Evolutionary conservation across 92 coral and sea anemone genomes (phyloP), one percentile per base, ranked within the genome.

Genomic region (Micromussa lordhowensis): DNA sequence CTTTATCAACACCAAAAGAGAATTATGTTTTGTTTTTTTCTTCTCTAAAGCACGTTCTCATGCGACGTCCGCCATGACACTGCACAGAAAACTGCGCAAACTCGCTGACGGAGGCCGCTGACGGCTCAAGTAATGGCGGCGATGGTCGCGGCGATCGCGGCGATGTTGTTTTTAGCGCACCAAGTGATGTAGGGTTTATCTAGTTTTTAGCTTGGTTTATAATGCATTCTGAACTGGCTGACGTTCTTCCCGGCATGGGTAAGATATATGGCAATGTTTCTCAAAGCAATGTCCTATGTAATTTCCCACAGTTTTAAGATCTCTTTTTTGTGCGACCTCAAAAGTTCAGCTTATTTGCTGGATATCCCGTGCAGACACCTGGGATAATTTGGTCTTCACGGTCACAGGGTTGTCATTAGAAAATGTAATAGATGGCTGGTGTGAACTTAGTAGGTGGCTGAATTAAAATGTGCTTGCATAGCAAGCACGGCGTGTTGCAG

Each of bases 61-160:
- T 53, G 24, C 68, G 54, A 59, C 87, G 81, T 82, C 94, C 79
- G 88, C 90, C 94, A 89, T 92, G 94, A 92, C 94, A 89, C 73
- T 89, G 94, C 94, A 92, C 55, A 75, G 7, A 22, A 70, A 22
- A 48, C 13, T 84, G 61, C 88, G 88, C 88, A 57, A 74, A 26
- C 30, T 86, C 83, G 14, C 15, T 9, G 51, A 7, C 32, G 31
- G 12, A 49, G 36, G 34, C 83, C 83, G 83, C 89, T 77, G 89
- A 78, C 75, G 79, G 68, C 78, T 19, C 79, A 49, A 38, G 1
- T 31, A 22, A 82, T 82, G 85, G 85, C 77, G 58, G 58, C 69
- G 14, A 63, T 59, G 66, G 69, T 82, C 77, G 85, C 77, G 58
- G 58, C 69, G 14, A 63, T 59, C 26, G 69, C 69, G 71, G 71